Percentiles rank a stretch among this genome's conserved stretches.
Conservation (phyloP, 2,797 vertebrate species). For the Mus spretus region DNA sequence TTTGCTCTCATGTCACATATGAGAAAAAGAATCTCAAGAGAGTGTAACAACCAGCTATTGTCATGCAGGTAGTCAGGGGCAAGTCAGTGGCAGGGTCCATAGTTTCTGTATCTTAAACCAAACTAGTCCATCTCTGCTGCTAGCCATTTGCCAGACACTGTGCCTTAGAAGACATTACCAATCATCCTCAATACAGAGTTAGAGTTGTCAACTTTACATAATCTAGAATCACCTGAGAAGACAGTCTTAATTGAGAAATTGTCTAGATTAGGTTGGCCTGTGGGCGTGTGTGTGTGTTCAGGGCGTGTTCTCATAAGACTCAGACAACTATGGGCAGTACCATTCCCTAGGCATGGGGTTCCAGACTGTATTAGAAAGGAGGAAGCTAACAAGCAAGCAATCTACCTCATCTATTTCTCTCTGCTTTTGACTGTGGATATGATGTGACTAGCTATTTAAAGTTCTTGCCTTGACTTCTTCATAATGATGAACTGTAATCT, state of each 20-base stretch:
- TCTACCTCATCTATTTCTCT: not conserved
- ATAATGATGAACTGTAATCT: not conserved
- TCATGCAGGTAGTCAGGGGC: not conserved
- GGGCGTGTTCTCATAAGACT: not conserved
- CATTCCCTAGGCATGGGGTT: not conserved
- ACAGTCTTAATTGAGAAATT: not conserved
- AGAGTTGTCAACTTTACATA: not conserved
- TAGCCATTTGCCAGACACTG: not conserved
- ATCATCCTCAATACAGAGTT: not conserved
- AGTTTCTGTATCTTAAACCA: not conserved
- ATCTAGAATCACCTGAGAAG: not conserved
- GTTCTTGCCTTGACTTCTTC: not conserved
- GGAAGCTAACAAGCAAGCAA: not conserved
- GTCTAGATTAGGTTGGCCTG: not conserved
- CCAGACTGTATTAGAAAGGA: not conserved
- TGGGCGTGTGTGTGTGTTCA: fast-evolving
- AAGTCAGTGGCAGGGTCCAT: not conserved
- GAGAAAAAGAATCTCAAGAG: not conserved
- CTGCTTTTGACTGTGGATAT: not conserved
- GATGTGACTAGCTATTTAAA: not conserved
- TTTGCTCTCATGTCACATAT: not conserved
- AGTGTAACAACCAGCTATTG: not conserved
- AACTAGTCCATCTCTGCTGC: not conserved
- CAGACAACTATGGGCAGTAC: not conserved
- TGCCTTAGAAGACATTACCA: not conserved